Evolutionary conservation across 2,888 invertebrate species (phyloP).

Genomic region (Coelopa pilipes): DNA sequence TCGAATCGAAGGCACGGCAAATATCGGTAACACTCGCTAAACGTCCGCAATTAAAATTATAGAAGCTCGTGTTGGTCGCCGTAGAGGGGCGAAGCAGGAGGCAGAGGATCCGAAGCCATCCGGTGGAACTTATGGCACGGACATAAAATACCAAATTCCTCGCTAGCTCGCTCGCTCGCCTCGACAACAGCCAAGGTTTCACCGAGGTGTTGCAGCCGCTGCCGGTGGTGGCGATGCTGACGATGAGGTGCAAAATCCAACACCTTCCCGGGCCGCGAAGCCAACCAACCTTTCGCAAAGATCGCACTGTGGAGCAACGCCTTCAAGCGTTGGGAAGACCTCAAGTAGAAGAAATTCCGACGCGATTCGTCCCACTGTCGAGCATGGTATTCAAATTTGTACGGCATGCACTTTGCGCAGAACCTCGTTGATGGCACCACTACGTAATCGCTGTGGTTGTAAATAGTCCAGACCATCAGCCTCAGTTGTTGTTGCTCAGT

Average conservation of each 20-base stretch:
- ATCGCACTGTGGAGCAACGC: too few relatives aligned
- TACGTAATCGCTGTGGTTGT: slow-evolving; percentile 24
- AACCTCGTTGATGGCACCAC: slow-evolving; percentile 23
- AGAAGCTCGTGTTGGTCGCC: neutral
- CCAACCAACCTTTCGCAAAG: too few relatives aligned
- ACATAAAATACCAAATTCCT: slow-evolving; percentile 4
- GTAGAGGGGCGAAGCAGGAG: too few relatives aligned
- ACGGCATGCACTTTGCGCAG: slow-evolving; percentile 23
- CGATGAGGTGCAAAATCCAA: neutral
- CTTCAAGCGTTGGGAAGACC: too few relatives aligned
- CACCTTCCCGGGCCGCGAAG: neutral
- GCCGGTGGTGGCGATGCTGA: neutral
- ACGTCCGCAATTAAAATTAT: neutral
- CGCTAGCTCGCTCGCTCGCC: neutral
- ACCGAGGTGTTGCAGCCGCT: neutral
- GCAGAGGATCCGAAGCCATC: too few relatives aligned
- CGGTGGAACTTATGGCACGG: neutral
- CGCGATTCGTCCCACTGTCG: slow-evolving; percentile 9
- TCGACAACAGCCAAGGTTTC: neutral
- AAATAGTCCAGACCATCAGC: neutral
- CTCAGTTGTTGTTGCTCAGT: slow-evolving; percentile 15
- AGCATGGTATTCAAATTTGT: slow-evolving; percentile 24
- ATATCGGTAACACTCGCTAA: neutral
- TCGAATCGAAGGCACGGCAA: neutral
- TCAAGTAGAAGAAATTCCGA: too few relatives aligned